Evolutionary conservation across 1,140 invertebrate genomes (phyloP), one percentile per base, ranked within the genome.

Genomic region (Drosophila jambulina): DNA sequence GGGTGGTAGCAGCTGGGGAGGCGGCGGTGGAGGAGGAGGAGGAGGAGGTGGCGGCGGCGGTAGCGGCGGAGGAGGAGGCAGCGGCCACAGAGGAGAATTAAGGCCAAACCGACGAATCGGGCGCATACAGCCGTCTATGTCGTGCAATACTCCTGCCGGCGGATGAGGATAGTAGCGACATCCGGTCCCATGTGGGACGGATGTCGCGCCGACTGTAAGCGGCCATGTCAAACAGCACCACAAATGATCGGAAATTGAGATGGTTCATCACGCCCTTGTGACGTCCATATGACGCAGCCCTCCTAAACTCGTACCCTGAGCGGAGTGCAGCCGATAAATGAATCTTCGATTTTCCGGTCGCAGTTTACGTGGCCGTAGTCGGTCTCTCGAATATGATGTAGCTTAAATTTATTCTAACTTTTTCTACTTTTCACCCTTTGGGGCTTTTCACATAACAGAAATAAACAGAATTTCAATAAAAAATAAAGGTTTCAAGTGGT

Each of bases 41-140:
- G 69, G 82, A 0, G 78, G 84, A 0, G 76, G 84, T 0, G 84
- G 84, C 0, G 62, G 83, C 0, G 63, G 69, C 0, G 76, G 82
- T 0, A 80, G 85, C 0, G 85, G 85, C 0, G 68, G 78, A 0
- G 64, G 82, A 0, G 57, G 67, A 1, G 42, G 68, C 2, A 38
- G 70, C 5, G 64, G 78, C 9, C 45, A 67, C 2, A 65, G 82
- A 29, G 84, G 64, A 12, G 85, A 82, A n/a, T 32, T 82, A 19
- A 76, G 85, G 40, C 86, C 85, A n/a, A 90, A 90, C 36, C 63
- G 85, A 2, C 75, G 85, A 27, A 90, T 90, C 48, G 85, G 85
- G 13, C 85, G 85, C 13, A 82, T 90, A 42, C 86, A 70, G 29
- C 53, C 46, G n/a, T n/a, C 40, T 15, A 76, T 84, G 49, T 53